phyloP scores from a whole-genome alignment of 2,888 invertebrate genomes.

The Masnerella sp. region DNA sequence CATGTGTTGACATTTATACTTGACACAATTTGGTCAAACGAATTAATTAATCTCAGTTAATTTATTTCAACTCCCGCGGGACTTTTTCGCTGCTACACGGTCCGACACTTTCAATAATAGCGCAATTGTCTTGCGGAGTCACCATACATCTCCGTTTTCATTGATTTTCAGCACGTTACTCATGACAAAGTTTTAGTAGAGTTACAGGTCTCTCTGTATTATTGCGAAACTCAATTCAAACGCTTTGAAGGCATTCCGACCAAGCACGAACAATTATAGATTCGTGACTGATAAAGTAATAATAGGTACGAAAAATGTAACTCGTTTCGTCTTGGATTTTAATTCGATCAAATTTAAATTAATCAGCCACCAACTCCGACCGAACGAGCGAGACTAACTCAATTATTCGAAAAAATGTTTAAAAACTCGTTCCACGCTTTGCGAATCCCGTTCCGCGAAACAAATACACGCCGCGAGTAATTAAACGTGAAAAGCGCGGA shows the following conservation, averaged over 20 bases:
- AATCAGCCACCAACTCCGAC: not conserved
- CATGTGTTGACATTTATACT: too few relatives aligned
- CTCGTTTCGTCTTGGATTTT: constrained; percentile 1
- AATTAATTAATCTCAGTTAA: too few relatives aligned
- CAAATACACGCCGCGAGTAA: too few relatives aligned
- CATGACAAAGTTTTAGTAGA: constrained; percentile 42
- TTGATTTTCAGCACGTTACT: constrained; percentile 47
- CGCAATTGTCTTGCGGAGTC: constrained; percentile 39
- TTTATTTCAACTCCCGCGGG: not conserved
- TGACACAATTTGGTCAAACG: too few relatives aligned
- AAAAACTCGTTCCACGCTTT: too few relatives aligned
- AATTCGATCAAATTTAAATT: constrained; percentile 17
- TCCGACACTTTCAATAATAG: constrained; percentile 38
- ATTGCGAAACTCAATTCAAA: constrained; percentile 55
- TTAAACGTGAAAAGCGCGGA: too few relatives aligned
- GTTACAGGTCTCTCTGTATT: constrained; percentile 41
- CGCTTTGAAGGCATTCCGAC: constrained; percentile 40
- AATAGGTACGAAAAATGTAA: constrained; percentile 25
- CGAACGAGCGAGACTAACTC: too few relatives aligned
- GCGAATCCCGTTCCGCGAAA: too few relatives aligned
- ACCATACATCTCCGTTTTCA: constrained; percentile 35
- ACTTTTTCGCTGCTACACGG: constrained; percentile 18
- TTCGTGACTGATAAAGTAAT: constrained; percentile 41
- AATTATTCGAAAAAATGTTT: too few relatives aligned
- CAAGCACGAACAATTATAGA: constrained; percentile 43